phyloP scores from a whole-genome alignment of 1,140 invertebrate genomes.

The Drosophila albomicans region DNA sequence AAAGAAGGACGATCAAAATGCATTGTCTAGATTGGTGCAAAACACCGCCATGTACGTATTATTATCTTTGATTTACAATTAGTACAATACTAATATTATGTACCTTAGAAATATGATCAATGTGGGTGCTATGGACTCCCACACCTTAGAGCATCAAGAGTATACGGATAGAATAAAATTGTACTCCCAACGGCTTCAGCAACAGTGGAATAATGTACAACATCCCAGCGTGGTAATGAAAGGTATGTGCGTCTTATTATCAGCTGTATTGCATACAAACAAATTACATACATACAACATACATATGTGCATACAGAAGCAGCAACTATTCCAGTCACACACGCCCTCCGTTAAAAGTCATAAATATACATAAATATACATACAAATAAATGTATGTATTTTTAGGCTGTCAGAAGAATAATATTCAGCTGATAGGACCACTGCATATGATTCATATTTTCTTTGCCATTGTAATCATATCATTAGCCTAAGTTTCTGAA shows the following conservation, averaged over 20 bases:
- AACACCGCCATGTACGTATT: slow-evolving; percentile 93
- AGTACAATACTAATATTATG: not conserved
- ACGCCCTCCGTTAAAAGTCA: too few relatives aligned
- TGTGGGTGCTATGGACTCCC: slow-evolving; percentile 91
- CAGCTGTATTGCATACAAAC: not conserved
- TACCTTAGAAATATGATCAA: slow-evolving; percentile 92
- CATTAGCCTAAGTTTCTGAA: not conserved
- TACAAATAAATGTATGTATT: slow-evolving; percentile 1
- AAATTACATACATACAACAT: too few relatives aligned
- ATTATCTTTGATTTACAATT: not conserved
- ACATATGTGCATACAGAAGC: not conserved
- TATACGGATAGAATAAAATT: slow-evolving; percentile 90
- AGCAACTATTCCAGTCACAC: too few relatives aligned
- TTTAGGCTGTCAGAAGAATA: not conserved
- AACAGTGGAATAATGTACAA: slow-evolving; percentile 85
- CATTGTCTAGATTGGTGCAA: slow-evolving; percentile 93
- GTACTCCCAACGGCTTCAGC: slow-evolving; percentile 88
- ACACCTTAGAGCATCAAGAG: slow-evolving; percentile 91
- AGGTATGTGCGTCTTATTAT: slow-evolving; percentile 44
- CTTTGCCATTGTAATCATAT: not conserved
- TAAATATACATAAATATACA: not conserved
- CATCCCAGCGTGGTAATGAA: slow-evolving; percentile 59
- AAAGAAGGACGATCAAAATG: slow-evolving; percentile 95
- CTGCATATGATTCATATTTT: not conserved
- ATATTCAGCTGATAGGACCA: slow-evolving; percentile 3